These are phyloP conservation scores for Leucoptera coffeella DNA, from an alignment of 2,888 invertebrate species.

Conservation along the genomic window DNA sequence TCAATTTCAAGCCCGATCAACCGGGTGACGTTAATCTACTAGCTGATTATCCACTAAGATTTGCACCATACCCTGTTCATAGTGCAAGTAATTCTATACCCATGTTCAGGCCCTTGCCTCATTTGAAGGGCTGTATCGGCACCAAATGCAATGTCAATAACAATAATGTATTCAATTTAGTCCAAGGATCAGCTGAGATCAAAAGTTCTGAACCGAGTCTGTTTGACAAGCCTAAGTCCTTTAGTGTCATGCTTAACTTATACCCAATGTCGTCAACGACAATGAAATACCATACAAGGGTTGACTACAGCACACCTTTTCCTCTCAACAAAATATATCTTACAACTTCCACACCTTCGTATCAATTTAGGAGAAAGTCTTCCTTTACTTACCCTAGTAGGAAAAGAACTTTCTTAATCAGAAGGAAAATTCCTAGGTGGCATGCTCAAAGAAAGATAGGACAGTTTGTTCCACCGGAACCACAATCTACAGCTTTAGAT, in stretches of 20 bases:
- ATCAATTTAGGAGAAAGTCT: conserved; percentile 30
- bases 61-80: conserved; percentile 16
- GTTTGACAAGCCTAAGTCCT: conserved; percentile 35
- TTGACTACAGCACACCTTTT: conserved; percentile 9
- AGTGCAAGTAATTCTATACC: conserved; percentile 12
- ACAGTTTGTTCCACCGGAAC: neutral
- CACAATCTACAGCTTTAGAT: too few relatives aligned
- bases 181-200: conserved; percentile 3
- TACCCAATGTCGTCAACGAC: conserved; percentile 42
- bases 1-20: conserved; percentile 64
- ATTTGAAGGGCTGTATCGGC: conserved; percentile 15
- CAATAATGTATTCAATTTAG: conserved; percentile 2
- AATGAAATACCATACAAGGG: conserved; percentile 13
- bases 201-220: conserved; percentile 8
- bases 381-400: conserved; percentile 13
- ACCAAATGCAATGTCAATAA: conserved; percentile 11
- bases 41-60: conserved; percentile 44
- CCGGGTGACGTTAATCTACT: conserved; percentile 70
- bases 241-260: conserved; percentile 61
- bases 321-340: conserved; percentile 17
- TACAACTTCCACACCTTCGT: conserved; percentile 23
- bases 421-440: conserved; percentile 13
- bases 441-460: conserved; percentile 3
- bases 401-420: conserved; percentile 6
- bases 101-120: conserved; percentile 20